phyloP scores from a whole-genome alignment of 2,888 invertebrate genomes.

The Isotomurus palustris region DNA sequence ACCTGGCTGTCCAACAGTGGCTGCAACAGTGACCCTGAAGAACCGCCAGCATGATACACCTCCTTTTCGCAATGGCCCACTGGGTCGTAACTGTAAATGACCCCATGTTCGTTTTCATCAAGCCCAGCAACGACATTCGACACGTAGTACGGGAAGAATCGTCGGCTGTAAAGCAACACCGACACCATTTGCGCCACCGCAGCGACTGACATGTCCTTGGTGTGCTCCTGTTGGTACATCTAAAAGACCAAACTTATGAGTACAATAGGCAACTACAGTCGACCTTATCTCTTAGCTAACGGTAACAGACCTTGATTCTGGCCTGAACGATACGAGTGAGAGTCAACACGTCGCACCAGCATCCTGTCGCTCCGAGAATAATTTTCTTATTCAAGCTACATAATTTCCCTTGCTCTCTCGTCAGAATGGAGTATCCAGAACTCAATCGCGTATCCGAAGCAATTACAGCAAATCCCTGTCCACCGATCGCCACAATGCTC shows the following conservation, averaged over 20 bases:
- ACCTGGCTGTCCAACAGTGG: constrained; percentile 93
- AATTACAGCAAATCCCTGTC: constrained; percentile 89
- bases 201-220: constrained; percentile 83
- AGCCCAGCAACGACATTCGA: constrained; percentile 91
- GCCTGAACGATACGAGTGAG: constrained; percentile 77
- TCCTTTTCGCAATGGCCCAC: constrained; percentile 89
- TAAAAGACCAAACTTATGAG: constrained; percentile 48
- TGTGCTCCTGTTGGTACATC: constrained; percentile 93
- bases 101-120: constrained; percentile 88
- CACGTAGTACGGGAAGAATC: constrained; percentile 98
- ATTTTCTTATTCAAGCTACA: constrained; percentile 75
- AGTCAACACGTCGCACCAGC: constrained; percentile 95
- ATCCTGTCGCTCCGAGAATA: constrained; percentile 90
- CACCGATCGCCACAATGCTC: constrained; percentile 91
- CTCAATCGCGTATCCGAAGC: constrained; percentile 93
- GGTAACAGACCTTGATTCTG: constrained; percentile 65
- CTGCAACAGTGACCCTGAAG: constrained; percentile 82
- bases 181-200: constrained; percentile 95
- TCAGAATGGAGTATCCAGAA: constrained; percentile 83
- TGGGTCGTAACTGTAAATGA: constrained; percentile 94
- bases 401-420: constrained; percentile 81
- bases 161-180: constrained; percentile 88
- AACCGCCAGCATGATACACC: constrained; percentile 82
- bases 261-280: neutral
- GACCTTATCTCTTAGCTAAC: neutral